phyloP scores from a whole-genome alignment of 2,797 vertebrate genomes.

The Pseudochirops cupreus region DNA sequence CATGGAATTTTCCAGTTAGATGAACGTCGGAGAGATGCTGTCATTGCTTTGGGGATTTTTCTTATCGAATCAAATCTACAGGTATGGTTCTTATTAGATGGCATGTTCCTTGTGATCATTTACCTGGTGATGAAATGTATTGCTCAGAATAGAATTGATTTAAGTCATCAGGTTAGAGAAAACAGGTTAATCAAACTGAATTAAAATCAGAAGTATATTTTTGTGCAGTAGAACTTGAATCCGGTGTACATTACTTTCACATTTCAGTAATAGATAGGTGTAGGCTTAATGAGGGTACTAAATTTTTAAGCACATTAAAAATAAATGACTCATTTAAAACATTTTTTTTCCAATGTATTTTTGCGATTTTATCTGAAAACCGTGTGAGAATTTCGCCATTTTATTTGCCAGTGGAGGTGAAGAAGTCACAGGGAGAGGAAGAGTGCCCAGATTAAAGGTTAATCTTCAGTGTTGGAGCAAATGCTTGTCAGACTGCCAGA shows the following conservation, averaged over 20 bases:
- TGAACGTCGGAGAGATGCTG: slow-evolving; percentile 96
- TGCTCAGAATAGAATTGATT: background rate
- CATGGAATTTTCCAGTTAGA: slow-evolving; percentile 97
- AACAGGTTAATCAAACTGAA: background rate
- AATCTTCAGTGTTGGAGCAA: background rate
- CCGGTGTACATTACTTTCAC: background rate
- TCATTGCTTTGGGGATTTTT: slow-evolving; percentile 97
- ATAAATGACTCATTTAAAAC: background rate
- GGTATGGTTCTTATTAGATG: slow-evolving; percentile 83
- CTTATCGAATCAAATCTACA: slow-evolving; percentile 97
- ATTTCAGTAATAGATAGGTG: background rate
- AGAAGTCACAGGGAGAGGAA: background rate
- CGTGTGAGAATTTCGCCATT: background rate
- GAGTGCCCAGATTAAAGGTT: background rate
- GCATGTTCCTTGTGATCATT: background rate
- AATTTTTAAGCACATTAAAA: background rate
- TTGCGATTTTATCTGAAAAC: background rate
- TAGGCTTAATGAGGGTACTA: background rate
- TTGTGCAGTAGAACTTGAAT: background rate
- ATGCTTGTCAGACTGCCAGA: background rate
- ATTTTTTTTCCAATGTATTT: background rate
- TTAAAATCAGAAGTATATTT: background rate
- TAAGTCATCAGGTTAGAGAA: background rate
- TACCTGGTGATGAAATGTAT: background rate
- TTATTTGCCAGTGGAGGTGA: background rate